A percentile compares a stretch with the other conserved stretches of the same genome.
These are phyloP conservation scores for Drosophila greeni DNA, from an alignment of 2,888 invertebrate species.

Conservation along the genomic window DNA sequence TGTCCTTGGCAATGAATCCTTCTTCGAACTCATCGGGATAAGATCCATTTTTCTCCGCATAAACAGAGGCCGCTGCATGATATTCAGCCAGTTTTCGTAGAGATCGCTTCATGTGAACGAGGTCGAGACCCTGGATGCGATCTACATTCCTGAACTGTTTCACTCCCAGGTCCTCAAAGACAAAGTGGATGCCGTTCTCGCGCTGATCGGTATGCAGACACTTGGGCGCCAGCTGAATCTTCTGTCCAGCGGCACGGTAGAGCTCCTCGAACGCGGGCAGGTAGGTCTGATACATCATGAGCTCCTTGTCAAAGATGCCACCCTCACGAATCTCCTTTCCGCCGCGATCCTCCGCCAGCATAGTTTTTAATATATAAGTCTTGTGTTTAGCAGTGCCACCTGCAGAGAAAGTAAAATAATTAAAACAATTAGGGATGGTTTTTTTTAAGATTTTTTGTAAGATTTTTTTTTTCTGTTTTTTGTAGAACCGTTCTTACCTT, in stretches of 20 bases:
- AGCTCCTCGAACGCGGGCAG: constrained; percentile 73
- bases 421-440: not conserved
- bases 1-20: constrained; percentile 47
- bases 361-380: constrained; percentile 71
- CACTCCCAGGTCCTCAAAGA: constrained; percentile 71
- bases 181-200: constrained; percentile 59
- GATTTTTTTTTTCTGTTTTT: no score
- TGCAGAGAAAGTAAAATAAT: constrained; percentile 13
- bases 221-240: constrained; percentile 69
- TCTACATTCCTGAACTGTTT: constrained; percentile 66
- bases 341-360: constrained; percentile 61
- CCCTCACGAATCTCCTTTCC: constrained; percentile 48
- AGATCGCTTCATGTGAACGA: constrained; percentile 61
- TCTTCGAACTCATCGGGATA: constrained; percentile 53
- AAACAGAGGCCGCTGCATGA: constrained; percentile 75
- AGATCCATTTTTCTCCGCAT: constrained; percentile 61
- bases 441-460: no score
- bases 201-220: constrained; percentile 58
- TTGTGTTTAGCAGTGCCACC: constrained; percentile 58
- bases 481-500: constrained; percentile 47
- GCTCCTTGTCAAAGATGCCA: constrained; percentile 73
- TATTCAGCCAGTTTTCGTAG: constrained; percentile 72
- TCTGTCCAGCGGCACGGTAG: constrained; percentile 61
- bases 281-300: constrained; percentile 68
- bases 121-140: constrained; percentile 69